Percentiles rank a stretch among this genome's conserved stretches.
These are phyloP conservation scores for Petrolisthes cinctipes DNA, from an alignment of 2,888 invertebrate species.

Conservation along the genomic window DNA sequence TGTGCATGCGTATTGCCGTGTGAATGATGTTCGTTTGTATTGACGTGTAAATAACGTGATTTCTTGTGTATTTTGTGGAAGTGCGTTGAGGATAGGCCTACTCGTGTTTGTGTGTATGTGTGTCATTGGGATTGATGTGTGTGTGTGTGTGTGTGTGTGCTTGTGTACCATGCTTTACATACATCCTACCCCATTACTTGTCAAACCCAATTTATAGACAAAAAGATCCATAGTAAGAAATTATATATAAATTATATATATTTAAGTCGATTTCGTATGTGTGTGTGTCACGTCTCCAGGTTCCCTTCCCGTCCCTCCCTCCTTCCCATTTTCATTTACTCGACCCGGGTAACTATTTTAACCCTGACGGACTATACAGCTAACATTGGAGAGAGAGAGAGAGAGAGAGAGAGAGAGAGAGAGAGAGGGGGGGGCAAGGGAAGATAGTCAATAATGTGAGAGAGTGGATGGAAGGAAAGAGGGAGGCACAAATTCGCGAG, in stretches of 20 bases:
- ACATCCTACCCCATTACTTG: too few relatives aligned
- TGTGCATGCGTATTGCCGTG: too few relatives aligned
- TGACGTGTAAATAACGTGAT: too few relatives aligned
- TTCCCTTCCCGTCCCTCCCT: not conserved
- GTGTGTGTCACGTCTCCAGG: not conserved
- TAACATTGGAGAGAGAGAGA: not conserved
- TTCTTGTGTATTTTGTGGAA: too few relatives aligned
- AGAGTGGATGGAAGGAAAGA: not conserved
- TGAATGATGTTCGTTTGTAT: too few relatives aligned
- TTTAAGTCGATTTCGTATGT: too few relatives aligned
- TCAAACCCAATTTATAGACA: too few relatives aligned
- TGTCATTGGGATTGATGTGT: not conserved
- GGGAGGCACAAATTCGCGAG: not conserved
- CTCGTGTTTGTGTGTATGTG: too few relatives aligned
- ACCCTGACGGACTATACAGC: not conserved
- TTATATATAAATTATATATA: too few relatives aligned
- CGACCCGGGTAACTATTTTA: not conserved
- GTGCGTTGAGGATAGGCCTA: too few relatives aligned
- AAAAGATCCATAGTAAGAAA: too few relatives aligned
- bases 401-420: not conserved
- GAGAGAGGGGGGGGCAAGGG: not conserved
- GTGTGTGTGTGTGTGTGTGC: conserved; percentile 1
- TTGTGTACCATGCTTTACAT: not conserved
- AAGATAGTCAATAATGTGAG: not conserved
- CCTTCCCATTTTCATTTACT: not conserved